A percentile compares a stretch with the other conserved stretches of the same genome.
Conservation (phyloP, 2,113 vertebrate genomes). For the Mustela lutreola region DNA sequence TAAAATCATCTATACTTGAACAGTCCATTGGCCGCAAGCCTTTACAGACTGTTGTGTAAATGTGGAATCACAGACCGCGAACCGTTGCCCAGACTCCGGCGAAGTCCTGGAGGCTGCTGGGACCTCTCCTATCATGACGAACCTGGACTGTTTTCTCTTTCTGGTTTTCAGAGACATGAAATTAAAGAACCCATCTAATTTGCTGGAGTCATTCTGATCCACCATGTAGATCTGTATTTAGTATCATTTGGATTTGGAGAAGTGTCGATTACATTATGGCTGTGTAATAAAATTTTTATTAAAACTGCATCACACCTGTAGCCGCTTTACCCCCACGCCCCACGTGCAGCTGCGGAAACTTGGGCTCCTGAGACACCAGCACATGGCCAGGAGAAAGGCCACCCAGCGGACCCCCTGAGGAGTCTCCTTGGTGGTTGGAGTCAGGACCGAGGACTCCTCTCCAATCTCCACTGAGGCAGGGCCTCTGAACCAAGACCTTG, state of each 20-base stretch:
- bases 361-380: slow-evolving; percentile 37
- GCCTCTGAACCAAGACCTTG: not conserved
- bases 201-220: slow-evolving; percentile 81
- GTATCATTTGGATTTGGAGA: slow-evolving; percentile 84
- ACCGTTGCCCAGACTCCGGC: slow-evolving; percentile 78
- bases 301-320: slow-evolving; percentile 82
- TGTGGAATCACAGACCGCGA: slow-evolving; percentile 83
- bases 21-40: slow-evolving; percentile 82
- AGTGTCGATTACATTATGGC: slow-evolving; percentile 82
- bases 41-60: slow-evolving; percentile 83
- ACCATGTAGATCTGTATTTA: slow-evolving; percentile 88
- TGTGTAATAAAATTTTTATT: slow-evolving; percentile 85
- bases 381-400: slow-evolving; percentile 46
- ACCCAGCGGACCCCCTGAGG: not conserved
- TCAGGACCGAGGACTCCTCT: not conserved
- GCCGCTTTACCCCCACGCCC: slow-evolving; percentile 78
- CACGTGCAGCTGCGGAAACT: slow-evolving; percentile 37
- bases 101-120: slow-evolving; percentile 80
- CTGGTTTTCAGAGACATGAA: slow-evolving; percentile 80
- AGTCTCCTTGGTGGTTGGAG: not conserved
- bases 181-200: slow-evolving; percentile 83
- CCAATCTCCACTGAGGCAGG: not conserved
- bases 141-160: slow-evolving; percentile 79
- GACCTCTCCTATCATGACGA: slow-evolving; percentile 82
- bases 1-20: slow-evolving; percentile 85